phyloP scores from a whole-genome alignment of 2,113 vertebrate species.

The Tautogolabrus adspersus region DNA sequence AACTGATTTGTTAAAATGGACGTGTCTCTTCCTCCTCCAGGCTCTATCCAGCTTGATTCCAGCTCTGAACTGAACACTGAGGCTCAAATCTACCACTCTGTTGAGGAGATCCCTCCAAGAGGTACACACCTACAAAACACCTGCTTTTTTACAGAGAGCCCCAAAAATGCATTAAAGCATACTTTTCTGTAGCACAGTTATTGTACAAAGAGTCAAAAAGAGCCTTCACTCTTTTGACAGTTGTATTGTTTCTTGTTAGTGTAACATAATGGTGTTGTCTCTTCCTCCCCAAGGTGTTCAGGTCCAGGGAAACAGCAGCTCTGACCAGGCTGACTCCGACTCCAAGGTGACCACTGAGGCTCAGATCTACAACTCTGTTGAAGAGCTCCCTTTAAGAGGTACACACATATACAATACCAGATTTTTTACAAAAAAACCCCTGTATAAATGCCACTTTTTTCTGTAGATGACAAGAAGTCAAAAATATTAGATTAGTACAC shows the following conservation, averaged over 20 bases:
- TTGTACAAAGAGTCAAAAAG: too few species aligned
- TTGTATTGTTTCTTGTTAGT: too few species aligned
- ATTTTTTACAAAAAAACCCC: constrained; percentile 1
- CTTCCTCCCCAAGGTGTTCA: constrained; percentile 38
- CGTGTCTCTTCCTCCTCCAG: constrained; percentile 38
- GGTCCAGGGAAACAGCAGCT: constrained; percentile 8
- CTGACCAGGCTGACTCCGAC: not conserved
- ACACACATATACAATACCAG: not conserved
- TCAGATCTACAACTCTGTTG: constrained; percentile 51
- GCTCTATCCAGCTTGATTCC: constrained; percentile 5
- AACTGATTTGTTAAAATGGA: not conserved
- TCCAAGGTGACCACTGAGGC: not conserved
- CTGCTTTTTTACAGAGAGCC: too few species aligned
- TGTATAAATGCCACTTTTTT: too few species aligned
- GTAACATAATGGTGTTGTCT: not conserved
- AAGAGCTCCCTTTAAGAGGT: constrained; percentile 58
- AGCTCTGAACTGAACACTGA: not conserved
- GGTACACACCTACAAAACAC: constrained; percentile 33
- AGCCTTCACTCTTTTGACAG: not conserved
- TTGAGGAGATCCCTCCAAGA: constrained; percentile 44
- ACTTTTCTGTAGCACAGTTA: too few species aligned
- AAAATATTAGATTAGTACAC: too few species aligned
- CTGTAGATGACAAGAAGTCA: too few species aligned
- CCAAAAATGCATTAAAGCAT: too few species aligned
- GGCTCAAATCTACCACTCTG: constrained; percentile 44